Evolutionary conservation across 2,888 invertebrate species (phyloP), one percentile per base, ranked within the genome.

Genomic region (Chymomyza fuscimana): DNA sequence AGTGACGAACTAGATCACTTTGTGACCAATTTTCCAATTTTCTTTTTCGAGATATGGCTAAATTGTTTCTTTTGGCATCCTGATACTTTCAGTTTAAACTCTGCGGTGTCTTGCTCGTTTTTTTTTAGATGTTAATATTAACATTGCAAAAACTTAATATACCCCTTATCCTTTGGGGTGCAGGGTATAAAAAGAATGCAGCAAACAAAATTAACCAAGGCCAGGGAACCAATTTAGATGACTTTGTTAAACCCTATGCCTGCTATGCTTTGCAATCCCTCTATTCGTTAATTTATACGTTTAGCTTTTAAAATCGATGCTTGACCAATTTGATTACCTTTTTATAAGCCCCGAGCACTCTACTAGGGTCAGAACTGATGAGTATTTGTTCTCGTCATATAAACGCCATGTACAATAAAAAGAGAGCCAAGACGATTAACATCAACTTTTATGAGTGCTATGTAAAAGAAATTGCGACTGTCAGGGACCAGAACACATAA

Each of bases 341-440:
- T 10, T 29, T 22, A 59, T n/a, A 19, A 46, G 40, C 40, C 40
- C 40, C 40, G 4, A 46, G 40, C 10, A 46, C 40, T 46, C 40
- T 7, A 32, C 32, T 32, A 9, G 12, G 40, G 40, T 46, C 40
- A 46, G 12, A 10, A 15, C 40, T 46, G 40, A 46, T 46, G 40
- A 6, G 12, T 12, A 46, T 46, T 46, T 46, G 40, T 46, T 46
- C 12, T 12, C 12, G 40, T 46, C 80, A 85, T 85, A 82, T 86
- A 77, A 85, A 87, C 83, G 76, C 76, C 76, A 82, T 82, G 77
- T 72, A 67, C 63, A 72, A 77, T 69, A 46, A 46, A 12, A 46
- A 46, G 40, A 46, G 25, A 46, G 58, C 54, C 63, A 63, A 77
- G 68, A 75, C 79, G 72, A 79, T 72, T 72, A 70, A 72, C 82